phyloP scores from a whole-genome alignment of 2,888 invertebrate genomes.

The Cataglyphis cursor region DNA sequence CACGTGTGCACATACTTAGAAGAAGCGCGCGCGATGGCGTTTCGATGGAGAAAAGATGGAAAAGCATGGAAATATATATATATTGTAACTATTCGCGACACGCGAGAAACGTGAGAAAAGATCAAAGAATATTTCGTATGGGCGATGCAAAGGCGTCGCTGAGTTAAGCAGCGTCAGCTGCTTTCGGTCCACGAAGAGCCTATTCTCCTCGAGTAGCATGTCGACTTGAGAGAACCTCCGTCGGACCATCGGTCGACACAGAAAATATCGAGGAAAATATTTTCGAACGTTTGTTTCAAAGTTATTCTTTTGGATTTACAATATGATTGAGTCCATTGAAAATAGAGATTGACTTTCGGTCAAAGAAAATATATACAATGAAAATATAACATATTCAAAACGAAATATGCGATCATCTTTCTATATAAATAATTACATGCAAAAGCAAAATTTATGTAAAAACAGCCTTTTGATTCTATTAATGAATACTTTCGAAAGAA shows the following conservation, averaged over 20 bases:
- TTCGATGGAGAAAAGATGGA: conserved; percentile 42
- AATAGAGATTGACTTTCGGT: conserved; percentile 2
- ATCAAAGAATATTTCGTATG: conserved; percentile 81
- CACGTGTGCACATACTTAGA: conserved; percentile 68
- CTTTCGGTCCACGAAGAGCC: conserved; percentile 72
- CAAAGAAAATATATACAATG: conserved; percentile 7
- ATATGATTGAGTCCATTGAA: background rate
- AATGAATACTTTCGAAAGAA: background rate
- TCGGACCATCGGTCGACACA: conserved; percentile 36
- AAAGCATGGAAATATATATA: conserved; percentile 54
- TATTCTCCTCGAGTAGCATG: conserved; percentile 69
- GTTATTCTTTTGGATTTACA: conserved; percentile 37
- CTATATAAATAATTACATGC: background rate
- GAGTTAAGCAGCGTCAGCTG: conserved; percentile 84
- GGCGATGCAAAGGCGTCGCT: conserved; percentile 70
- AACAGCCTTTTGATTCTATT: background rate
- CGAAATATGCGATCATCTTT: background rate
- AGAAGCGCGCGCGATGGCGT: conserved; percentile 59
- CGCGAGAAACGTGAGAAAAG: conserved; percentile 72
- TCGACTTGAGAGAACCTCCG: conserved; percentile 59
- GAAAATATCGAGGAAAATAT: conserved; percentile 86
- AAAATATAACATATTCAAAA: conserved; percentile 30
- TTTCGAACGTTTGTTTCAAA: conserved; percentile 90
- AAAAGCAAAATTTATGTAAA: background rate
- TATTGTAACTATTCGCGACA: conserved; percentile 43